Evolutionary conservation across 2,888 invertebrate genomes (phyloP).

Genomic region (Teinopalpus imperialis): DNA sequence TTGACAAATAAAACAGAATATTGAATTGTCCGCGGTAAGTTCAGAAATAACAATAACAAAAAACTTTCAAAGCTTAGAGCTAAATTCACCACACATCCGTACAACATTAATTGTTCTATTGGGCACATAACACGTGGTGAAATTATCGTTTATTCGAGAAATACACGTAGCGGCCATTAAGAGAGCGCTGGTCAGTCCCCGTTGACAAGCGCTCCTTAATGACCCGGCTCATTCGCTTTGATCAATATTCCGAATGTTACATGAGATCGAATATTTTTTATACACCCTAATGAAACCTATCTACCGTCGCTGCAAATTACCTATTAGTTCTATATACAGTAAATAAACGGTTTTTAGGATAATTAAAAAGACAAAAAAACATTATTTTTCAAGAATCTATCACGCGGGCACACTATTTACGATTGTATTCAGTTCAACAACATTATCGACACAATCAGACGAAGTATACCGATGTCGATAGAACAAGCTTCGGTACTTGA

Average conservation of each 20-base stretch:
- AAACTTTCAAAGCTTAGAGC: constrained; percentile 6
- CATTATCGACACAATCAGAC: too few relatives aligned
- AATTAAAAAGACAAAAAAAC: too few relatives aligned
- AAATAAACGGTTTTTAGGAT: too few relatives aligned
- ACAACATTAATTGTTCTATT: constrained; percentile 32
- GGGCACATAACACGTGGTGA: constrained; percentile 29
- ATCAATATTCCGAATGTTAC: constrained; percentile 39
- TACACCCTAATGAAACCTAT: constrained; percentile 17
- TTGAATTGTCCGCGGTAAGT: background rate
- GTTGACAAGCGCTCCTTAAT: constrained; percentile 30
- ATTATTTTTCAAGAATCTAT: too few relatives aligned
- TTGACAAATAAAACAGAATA: background rate
- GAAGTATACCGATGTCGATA: too few relatives aligned
- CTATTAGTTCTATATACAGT: too few relatives aligned
- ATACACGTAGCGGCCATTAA: constrained; percentile 36
- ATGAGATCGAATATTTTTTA: constrained; percentile 15
- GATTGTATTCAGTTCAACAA: too few relatives aligned
- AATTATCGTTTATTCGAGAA: constrained; percentile 40
- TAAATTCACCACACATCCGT: constrained; percentile 22
- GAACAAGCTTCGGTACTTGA: too few relatives aligned
- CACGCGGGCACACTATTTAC: too few relatives aligned
- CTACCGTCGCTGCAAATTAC: background rate
- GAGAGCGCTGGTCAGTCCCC: constrained; percentile 23
- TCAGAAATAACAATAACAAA: background rate
- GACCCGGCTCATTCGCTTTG: constrained; percentile 36